Evolutionary conservation across 2,888 invertebrate species (phyloP), one percentile per base, ranked within the genome.

Genomic region (Embidobia sp.): DNA sequence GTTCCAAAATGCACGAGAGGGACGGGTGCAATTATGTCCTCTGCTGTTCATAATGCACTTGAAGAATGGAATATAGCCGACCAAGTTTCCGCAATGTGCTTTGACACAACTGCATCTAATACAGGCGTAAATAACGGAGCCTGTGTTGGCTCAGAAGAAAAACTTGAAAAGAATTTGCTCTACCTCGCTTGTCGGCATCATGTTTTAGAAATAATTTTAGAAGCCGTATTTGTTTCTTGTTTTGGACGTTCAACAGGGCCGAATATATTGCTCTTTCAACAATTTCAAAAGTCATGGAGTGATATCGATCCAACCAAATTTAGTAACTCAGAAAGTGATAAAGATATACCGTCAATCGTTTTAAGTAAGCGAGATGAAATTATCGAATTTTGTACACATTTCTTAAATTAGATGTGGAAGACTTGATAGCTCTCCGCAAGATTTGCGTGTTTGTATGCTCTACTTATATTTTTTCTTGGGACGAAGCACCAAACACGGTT

Each of bases 181-280:
- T 78, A 81, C 16, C 70, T 85, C 4, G 80, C 82, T 5, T 85
- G 83, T 44, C 69, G 82, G n/a, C 84, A 85, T 44, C 83, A 85
- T 48, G 77, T 83, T 27, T 80, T 66, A 37, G 84, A 85, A 37
- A 22, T 84, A 1, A 16, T 51, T 26, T 44, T 70, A 29, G 51
- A 46, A 46, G 29, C 48, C 4, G 48, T 57, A 3, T 57, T 69
- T 19, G 11, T 19, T 10, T 19, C 18, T 13, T 55, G 46, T 55
- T 18, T 55, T 10, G 46, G 46, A 33, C n/a, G 27, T 16, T 46
- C 53, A 11, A 33, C 44, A 2, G 66, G 53, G 0, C 66, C 66
- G 7, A 18, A 66, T 15, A 31, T 53, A 22, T 4, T 22, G 0
- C 44, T 66, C 33, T 66, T 53, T 13, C 35, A 63, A 40, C 48